Conservation (phyloP, 2,113 vertebrate species). For the Scophthalmus maximus region DNA sequence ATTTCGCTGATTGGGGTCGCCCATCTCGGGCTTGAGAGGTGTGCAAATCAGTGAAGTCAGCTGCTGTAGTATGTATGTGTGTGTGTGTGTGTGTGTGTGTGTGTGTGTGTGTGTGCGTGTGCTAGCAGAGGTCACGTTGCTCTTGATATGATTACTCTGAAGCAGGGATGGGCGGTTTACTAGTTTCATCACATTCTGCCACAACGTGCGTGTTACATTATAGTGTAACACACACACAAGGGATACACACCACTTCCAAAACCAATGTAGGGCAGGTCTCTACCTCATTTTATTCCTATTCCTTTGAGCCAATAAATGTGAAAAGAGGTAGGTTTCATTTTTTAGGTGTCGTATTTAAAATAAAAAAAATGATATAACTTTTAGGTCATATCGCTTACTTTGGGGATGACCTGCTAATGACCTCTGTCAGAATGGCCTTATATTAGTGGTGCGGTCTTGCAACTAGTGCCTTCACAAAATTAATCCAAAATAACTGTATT, state of each 20-base stretch:
- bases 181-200: background rate
- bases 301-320: background rate
- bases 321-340: background rate
- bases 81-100: no score
- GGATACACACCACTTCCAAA: background rate
- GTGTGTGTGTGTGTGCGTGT: background rate
- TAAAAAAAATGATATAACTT: no score
- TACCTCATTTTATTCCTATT: background rate
- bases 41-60: constrained; percentile 37
- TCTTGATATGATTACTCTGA: constrained; percentile 40
- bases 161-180: background rate
- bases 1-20: constrained; percentile 50
- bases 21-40: constrained; percentile 20
- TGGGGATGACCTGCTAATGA: no score
- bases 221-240: background rate
- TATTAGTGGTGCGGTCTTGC: background rate
- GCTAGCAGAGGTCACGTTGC: constrained; percentile 34
- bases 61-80: background rate
- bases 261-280: no score
- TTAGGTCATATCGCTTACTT: no score
- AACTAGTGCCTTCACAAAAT: no score
- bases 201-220: background rate
- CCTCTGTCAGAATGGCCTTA: background rate
- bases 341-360: background rate
- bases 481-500: no score